A percentile compares a stretch with the other conserved stretches of the same genome.
Conservation (phyloP, 1,140 invertebrate species). For the Mamestra configurata region DNA sequence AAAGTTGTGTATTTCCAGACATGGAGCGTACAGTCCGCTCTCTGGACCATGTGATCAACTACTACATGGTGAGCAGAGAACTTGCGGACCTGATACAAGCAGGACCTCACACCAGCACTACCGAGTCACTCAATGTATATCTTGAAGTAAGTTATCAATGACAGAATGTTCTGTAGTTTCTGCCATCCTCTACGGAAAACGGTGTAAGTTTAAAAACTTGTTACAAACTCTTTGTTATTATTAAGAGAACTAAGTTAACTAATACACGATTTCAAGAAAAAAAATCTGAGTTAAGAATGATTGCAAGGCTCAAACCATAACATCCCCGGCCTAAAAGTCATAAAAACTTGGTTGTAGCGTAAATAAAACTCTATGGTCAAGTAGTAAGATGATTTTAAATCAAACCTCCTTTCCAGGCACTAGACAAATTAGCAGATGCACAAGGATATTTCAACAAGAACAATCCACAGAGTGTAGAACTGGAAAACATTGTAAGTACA, state of each 20-base stretch:
- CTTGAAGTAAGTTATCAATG: slow-evolving; percentile 73
- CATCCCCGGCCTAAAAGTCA: too few species aligned
- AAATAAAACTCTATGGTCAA: too few species aligned
- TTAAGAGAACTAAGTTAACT: too few species aligned
- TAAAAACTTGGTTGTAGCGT: too few species aligned
- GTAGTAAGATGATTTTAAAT: neutral
- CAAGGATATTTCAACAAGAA: slow-evolving; percentile 97
- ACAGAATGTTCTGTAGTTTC: too few species aligned
- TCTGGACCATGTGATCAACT: slow-evolving; percentile 96
- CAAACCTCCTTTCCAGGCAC: slow-evolving; percentile 89
- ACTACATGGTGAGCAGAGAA: slow-evolving; percentile 96
- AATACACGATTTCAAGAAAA: too few species aligned
- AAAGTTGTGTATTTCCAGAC: slow-evolving; percentile 84
- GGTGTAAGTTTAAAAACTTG: too few species aligned
- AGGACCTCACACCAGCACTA: slow-evolving; percentile 89
- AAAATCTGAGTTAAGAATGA: too few species aligned
- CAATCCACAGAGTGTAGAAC: slow-evolving; percentile 97
- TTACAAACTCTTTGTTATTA: too few species aligned
- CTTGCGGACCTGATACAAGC: slow-evolving; percentile 94
- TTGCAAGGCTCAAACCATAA: too few species aligned
- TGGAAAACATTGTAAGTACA: slow-evolving; percentile 94
- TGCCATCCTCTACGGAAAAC: too few species aligned
- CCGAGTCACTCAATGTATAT: slow-evolving; percentile 81
- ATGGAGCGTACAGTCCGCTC: slow-evolving; percentile 93
- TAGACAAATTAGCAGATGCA: slow-evolving; percentile 95